These are phyloP conservation scores for Calameuta idolon DNA, from an alignment of 2,888 invertebrate species.

Conservation along the genomic window DNA sequence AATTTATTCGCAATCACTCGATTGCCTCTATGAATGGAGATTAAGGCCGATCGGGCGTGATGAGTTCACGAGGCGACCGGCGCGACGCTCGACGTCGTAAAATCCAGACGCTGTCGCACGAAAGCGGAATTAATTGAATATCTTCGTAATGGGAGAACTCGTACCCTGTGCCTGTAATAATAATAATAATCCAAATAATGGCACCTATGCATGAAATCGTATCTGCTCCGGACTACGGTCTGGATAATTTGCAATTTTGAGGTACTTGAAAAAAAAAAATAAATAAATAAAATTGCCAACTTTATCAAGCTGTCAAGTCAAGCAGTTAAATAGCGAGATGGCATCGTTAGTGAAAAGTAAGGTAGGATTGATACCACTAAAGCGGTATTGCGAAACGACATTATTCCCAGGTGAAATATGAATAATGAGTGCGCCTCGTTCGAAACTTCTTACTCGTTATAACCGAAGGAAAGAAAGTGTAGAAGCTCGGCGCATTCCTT, in stretches of 20 bases:
- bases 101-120: neutral
- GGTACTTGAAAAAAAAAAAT: neutral
- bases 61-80: neutral
- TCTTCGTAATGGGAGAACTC: conserved; percentile 44
- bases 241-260: neutral
- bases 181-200: neutral
- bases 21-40: conserved; percentile 52
- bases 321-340: neutral
- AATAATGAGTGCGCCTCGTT: neutral
- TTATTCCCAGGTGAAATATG: neutral
- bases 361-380: neutral
- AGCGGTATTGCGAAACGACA: neutral
- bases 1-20: conserved; percentile 54
- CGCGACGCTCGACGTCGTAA: neutral
- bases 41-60: conserved; percentile 33
- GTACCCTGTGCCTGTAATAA: neutral
- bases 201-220: neutral
- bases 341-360: neutral
- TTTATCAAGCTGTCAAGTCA: neutral
- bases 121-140: conserved; percentile 49
- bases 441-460: conserved; percentile 2
- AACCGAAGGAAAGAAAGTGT: neutral
- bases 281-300: neutral
- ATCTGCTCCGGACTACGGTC: neutral
- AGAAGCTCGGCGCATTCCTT: neutral